These are phyloP conservation scores for Amphipoea lucens DNA, from an alignment of 2,888 invertebrate species.

Conservation along the genomic window DNA sequence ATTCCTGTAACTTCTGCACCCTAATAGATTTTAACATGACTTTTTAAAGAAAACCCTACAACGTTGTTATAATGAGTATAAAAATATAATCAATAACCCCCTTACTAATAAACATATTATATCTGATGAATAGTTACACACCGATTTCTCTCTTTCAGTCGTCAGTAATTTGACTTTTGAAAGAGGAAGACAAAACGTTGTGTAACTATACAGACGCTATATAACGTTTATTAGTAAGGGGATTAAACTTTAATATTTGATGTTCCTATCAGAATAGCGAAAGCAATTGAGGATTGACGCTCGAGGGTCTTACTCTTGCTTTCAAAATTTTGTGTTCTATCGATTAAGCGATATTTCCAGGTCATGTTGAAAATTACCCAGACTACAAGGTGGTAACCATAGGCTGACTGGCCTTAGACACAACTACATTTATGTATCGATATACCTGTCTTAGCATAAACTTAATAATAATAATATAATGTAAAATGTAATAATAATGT, in stretches of 20 bases:
- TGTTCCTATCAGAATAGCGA: not conserved
- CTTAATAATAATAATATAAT: too few relatives aligned
- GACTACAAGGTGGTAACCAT: not conserved
- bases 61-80: not conserved
- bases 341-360: not conserved
- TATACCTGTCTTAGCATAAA: not conserved
- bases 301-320: not conserved
- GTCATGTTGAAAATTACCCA: not conserved
- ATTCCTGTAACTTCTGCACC: not conserved
- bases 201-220: too few relatives aligned
- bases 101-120: too few relatives aligned
- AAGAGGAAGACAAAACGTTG: too few relatives aligned
- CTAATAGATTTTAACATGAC: not conserved
- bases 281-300: not conserved
- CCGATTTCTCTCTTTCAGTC: too few relatives aligned
- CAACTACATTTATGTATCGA: not conserved
- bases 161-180: too few relatives aligned
- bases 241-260: not conserved
- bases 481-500: too few relatives aligned
- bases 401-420: not conserved
- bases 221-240: too few relatives aligned
- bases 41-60: not conserved
- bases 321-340: not conserved
- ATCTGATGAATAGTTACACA: too few relatives aligned
- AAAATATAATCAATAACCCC: not conserved